Conservation (phyloP, 2,797 vertebrate species). For the Thamnophis elegans region DNA sequence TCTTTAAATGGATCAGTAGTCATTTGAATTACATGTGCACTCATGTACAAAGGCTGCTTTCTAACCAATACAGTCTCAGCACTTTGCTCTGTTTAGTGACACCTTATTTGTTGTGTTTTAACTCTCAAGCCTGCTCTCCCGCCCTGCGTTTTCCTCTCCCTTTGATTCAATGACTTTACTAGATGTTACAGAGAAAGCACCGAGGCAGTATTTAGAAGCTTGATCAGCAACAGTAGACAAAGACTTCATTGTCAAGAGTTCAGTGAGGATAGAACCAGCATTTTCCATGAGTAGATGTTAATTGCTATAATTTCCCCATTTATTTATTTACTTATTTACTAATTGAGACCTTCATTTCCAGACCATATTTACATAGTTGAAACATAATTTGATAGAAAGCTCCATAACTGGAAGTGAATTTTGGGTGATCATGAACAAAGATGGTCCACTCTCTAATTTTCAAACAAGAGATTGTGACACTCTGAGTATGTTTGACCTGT, state of each 20-base stretch:
- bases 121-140: background rate
- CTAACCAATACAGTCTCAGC: background rate
- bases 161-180: conserved; percentile 5
- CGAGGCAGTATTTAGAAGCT: conserved; percentile 26
- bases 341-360: background rate
- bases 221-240: conserved; percentile 22
- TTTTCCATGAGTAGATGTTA: background rate
- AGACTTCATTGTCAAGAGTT: conserved; percentile 19
- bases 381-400: background rate
- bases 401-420: background rate
- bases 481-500: background rate
- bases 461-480: background rate
- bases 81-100: background rate
- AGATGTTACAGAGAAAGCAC: background rate
- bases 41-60: background rate
- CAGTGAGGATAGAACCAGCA: conserved; percentile 12
- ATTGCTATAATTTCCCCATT: background rate
- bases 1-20: background rate
- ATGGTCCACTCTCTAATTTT: background rate
- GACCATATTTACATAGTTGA: background rate
- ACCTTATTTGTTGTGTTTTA: background rate
- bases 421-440: background rate
- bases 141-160: background rate
- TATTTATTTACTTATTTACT: background rate
- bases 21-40: background rate